Evolutionary conservation across 2,888 invertebrate genomes (phyloP).

Genomic region (Eupithecia insigniata): DNA sequence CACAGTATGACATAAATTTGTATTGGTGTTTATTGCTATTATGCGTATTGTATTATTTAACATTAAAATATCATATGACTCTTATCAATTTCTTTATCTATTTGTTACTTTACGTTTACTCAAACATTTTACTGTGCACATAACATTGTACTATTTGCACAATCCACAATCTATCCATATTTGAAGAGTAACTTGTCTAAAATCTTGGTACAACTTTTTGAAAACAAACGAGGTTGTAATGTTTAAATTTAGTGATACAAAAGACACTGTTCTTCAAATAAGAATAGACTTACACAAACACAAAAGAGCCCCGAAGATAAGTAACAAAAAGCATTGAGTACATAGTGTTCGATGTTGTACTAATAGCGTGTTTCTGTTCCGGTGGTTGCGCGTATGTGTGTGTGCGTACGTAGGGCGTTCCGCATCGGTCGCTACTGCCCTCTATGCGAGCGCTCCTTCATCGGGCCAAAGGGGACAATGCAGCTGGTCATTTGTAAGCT

Average conservation of each 20-base stretch:
- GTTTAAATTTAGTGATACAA: background rate
- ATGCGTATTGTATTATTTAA: conserved; percentile 25
- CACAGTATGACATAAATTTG: conserved; percentile 11
- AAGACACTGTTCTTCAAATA: conserved; percentile 15
- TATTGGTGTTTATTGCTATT: conserved; percentile 14
- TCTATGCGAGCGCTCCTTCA: conserved; percentile 88
- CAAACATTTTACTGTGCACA: background rate
- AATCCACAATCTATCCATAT: conserved; percentile 4
- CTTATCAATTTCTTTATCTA: background rate
- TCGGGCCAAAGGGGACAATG: conserved; percentile 87
- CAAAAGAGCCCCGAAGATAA: conserved; percentile 55
- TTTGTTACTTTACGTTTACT: background rate
- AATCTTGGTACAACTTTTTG: background rate
- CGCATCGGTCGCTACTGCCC: conserved; percentile 90
- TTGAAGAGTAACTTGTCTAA: background rate
- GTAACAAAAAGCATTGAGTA: conserved; percentile 61
- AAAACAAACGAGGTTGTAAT: background rate
- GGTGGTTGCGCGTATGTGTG: conserved; percentile 80
- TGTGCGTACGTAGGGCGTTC: conserved; percentile 85
- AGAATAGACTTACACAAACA: conserved; percentile 25
- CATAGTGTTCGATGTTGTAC: conserved; percentile 64
- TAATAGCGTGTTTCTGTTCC: conserved; percentile 84
- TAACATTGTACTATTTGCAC: conserved; percentile 7
- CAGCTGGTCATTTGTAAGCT: conserved; percentile 85
- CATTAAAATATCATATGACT: background rate